Percentiles rank a stretch among this genome's conserved stretches.
Conservation (phyloP, 2,888 invertebrate genomes). For the Pandemis cinnamomeana region DNA sequence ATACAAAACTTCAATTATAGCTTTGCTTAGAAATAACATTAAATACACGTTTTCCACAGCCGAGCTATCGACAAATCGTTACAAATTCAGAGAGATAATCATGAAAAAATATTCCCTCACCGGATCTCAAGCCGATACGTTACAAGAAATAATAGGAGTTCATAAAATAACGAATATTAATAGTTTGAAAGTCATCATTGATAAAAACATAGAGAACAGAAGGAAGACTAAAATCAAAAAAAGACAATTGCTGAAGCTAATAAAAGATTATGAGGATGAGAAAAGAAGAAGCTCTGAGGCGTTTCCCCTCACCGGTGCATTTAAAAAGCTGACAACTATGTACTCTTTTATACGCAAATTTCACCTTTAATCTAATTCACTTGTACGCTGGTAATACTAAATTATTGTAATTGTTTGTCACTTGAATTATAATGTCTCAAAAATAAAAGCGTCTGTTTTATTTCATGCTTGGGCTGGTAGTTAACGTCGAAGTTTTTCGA, state of each 20-base stretch:
- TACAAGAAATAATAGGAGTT: slow-evolving; percentile 53
- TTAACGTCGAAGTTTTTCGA: not conserved
- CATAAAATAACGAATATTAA: slow-evolving; percentile 49
- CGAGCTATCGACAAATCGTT: not conserved
- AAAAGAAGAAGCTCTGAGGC: not conserved
- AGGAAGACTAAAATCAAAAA: not conserved
- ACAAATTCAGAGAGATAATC: not conserved
- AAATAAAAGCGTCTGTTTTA: not conserved
- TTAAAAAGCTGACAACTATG: not conserved
- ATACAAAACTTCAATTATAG: not conserved
- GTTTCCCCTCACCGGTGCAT: not conserved
- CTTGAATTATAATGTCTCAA: not conserved
- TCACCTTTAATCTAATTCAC: not conserved
- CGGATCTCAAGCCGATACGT: slow-evolving; percentile 50
- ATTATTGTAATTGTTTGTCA: not conserved
- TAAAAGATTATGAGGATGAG: slow-evolving; percentile 36
- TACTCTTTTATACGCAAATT: not conserved
- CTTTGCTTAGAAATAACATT: not conserved
- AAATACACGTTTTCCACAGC: not conserved
- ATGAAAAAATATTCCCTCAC: slow-evolving; percentile 40
- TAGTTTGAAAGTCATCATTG: not conserved
- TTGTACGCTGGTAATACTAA: not conserved
- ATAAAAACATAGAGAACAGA: not conserved
- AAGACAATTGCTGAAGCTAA: slow-evolving; percentile 34
- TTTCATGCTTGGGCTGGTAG: not conserved